Evolutionary conservation across 2,888 invertebrate genomes (phyloP).

Genomic region (Yponomeuta cagnagella): DNA sequence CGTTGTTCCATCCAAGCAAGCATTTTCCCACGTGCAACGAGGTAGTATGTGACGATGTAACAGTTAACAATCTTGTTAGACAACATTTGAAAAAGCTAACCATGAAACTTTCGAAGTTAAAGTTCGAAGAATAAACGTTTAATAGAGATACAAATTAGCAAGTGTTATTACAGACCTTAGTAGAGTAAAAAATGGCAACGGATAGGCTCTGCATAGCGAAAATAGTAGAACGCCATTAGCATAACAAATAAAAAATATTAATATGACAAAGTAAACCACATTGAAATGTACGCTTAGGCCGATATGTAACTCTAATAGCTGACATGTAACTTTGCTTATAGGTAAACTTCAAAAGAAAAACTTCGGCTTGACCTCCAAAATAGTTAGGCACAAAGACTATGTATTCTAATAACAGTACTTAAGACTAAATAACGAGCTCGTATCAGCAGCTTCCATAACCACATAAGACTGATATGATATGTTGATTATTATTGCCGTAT

Average conservation of each 20-base stretch:
- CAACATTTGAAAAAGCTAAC: background rate
- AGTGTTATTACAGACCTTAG: constrained; percentile 67
- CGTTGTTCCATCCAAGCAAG: too few species aligned
- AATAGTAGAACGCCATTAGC: constrained; percentile 7
- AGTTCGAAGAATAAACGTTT: constrained; percentile 37
- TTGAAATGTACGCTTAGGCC: constrained; percentile 13
- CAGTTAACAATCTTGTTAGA: constrained; percentile 9
- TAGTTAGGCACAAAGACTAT: constrained; percentile 38
- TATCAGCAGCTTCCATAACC: constrained; percentile 40
- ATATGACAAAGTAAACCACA: constrained; percentile 9
- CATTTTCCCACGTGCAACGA: too few species aligned
- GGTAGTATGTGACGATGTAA: constrained; percentile 1
- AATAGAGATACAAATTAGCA: constrained; percentile 42
- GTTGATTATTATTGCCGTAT: constrained; percentile 58
- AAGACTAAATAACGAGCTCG: constrained; percentile 57
- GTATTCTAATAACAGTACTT: constrained; percentile 29
- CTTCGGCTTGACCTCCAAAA: background rate
- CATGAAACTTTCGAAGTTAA: background rate
- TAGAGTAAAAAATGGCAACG: constrained; percentile 17
- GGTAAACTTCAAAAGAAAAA: background rate
- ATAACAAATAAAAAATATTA: constrained; percentile 3
- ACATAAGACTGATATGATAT: constrained; percentile 61
- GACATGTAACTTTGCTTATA: background rate
- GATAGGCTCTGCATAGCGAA: background rate
- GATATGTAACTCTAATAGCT: background rate